These are phyloP conservation scores for Neotoxoptera formosana DNA, from an alignment of 1,140 invertebrate species.

Conservation along the genomic window DNA sequence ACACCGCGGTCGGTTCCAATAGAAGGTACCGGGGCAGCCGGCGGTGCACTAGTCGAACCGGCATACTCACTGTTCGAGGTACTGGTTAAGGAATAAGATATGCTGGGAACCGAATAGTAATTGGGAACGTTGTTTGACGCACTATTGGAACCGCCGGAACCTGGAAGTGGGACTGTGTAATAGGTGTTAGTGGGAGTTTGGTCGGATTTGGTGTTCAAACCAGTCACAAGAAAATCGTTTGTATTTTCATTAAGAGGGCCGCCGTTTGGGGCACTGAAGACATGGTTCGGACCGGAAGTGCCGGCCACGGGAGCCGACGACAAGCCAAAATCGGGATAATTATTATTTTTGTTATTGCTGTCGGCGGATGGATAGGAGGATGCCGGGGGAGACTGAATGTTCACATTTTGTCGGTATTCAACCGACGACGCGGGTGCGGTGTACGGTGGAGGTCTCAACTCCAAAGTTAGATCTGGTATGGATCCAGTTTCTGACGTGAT, in stretches of 20 bases:
- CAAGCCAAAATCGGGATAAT: not conserved
- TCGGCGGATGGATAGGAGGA: not conserved
- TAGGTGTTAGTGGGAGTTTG: not conserved
- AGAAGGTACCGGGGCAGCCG: not conserved
- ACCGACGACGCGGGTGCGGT: not conserved
- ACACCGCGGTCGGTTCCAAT: not conserved
- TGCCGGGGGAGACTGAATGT: not conserved
- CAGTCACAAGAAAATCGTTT: not conserved
- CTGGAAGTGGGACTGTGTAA: not conserved
- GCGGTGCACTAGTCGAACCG: not conserved
- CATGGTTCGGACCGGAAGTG: not conserved
- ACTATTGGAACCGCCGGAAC: not conserved
- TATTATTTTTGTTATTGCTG: not conserved
- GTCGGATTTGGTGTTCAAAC: not conserved
- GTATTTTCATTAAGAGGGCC: not conserved
- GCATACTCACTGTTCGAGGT: not conserved
- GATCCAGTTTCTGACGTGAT: not conserved
- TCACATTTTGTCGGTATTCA: not conserved
- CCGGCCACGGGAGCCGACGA: not conserved
- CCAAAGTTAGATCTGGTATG: not conserved
- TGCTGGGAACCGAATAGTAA: not conserved
- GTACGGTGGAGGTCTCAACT: constrained; percentile 18
- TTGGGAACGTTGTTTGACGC: not conserved
- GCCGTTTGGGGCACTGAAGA: not conserved
- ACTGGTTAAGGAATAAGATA: not conserved